Base-by-base conservation (phyloP, 2,888 invertebrate genomes). In the Ctenicera cuprea region DNA sequence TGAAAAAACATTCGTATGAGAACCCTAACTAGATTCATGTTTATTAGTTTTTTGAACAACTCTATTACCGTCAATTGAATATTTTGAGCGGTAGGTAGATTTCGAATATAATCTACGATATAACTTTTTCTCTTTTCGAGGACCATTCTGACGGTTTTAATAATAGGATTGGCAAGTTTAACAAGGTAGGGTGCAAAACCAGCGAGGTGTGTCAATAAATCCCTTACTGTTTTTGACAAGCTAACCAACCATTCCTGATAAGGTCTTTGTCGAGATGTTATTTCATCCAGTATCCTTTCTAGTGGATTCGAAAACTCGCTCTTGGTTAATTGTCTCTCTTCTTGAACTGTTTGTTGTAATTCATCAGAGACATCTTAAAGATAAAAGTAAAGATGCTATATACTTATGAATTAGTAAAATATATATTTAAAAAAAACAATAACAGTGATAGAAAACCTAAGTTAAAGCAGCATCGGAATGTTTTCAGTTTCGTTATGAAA, bases 151-250 rank as follows among this genome's bases (percentile, higher is more conserved):
- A 30, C 33, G 1, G 30, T 30, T n/a, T 30, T 26, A 4, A 54
- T 26, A 30, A 54, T 30, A 7, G 54, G 54, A n/a, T 30, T 54
- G 3, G 14, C 14, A n/a, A 54, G 14, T 54, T 54, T 54, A 0
- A 33, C n/a, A 30, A 54, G 1, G 30, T 54, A 54, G 1, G 54
- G 54, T 14, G 54, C 54, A 14, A 54, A 54, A 26, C 54, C 54
- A 12, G n/a, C 3, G 4, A 54, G 20, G 1, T 50, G 50, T 11
- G 0, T 20, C 12, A 22, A 0, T 11, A 50, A 12, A 8, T 22
- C 50, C 8, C 9, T 12, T 1, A 12, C 8, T 0, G 22, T 1
- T 22, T 9, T 0, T 50, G 18, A 7, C 11, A 50, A 22, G 2
- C 22, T 12, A 3, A 12, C 12, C 5, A 50, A 1, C 45, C 45